These are phyloP conservation scores for Baryphthengus martii DNA, from an alignment of 2,113 vertebrate genomes.

Conservation along the genomic window DNA sequence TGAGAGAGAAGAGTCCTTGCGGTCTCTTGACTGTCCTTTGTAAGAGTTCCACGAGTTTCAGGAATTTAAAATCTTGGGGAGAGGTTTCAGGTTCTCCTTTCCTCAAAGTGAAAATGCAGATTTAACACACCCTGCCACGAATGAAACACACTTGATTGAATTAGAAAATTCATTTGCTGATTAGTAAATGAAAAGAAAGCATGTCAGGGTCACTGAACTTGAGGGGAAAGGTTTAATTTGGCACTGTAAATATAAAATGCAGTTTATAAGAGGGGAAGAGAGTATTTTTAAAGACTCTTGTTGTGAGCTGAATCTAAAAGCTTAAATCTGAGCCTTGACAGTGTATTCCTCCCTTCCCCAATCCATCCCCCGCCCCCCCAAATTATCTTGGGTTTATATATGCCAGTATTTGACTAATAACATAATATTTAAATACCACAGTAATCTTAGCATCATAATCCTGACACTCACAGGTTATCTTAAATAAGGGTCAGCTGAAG, in stretches of 20 bases:
- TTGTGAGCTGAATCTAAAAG: not conserved
- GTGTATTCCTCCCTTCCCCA: not conserved
- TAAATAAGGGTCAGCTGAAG: conserved; percentile 58
- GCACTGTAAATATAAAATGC: not conserved
- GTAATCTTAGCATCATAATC: conserved; percentile 56
- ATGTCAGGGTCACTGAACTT: not conserved
- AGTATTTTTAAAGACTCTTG: not conserved
- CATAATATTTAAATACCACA: conserved; percentile 64
- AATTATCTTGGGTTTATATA: conserved; percentile 46
- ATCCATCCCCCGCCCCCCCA: not conserved
- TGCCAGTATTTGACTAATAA: conserved; percentile 43
- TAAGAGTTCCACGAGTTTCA: not conserved
- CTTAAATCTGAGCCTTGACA: conserved; percentile 12
- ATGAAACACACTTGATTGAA: not conserved
- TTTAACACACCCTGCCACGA: not conserved
- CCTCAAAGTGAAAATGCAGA: not conserved
- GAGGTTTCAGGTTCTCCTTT: not conserved
- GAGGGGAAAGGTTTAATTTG: not conserved
- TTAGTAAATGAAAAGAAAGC: not conserved
- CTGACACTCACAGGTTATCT: conserved; percentile 33
- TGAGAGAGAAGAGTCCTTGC: not conserved
- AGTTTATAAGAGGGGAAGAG: not conserved
- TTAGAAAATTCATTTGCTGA: not conserved
- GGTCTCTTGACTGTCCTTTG: not conserved
- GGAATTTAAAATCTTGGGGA: not conserved